phyloP scores from a whole-genome alignment of 2,113 vertebrate species.

The Corythoichthys intestinalis region DNA sequence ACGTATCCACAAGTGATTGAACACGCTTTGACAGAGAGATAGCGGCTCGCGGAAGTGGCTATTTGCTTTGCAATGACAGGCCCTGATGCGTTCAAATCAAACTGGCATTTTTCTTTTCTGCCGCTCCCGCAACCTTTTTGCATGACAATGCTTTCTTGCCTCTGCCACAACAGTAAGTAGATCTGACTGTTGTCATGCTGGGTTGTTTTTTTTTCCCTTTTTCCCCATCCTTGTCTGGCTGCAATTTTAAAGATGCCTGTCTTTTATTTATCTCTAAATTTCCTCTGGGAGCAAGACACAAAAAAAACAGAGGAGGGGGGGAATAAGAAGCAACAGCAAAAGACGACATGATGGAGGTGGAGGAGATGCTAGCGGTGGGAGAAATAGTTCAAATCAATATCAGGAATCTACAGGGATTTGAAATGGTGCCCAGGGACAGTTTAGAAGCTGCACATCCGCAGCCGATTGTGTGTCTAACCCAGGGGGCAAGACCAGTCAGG shows the following conservation, averaged over 20 bases:
- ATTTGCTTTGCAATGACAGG: conserved; percentile 25
- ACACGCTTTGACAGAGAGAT: conserved; percentile 25
- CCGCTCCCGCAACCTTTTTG: conserved; percentile 17
- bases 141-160: conserved; percentile 28
- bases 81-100: conserved; percentile 26
- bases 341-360: conserved; percentile 54
- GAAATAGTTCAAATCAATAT: conserved; percentile 62
- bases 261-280: conserved; percentile 57
- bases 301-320: conserved; percentile 33
- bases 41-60: conserved; percentile 11
- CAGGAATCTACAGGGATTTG: conserved; percentile 55
- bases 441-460: conserved; percentile 57
- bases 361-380: conserved; percentile 36
- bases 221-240: not conserved
- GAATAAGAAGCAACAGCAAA: conserved; percentile 18
- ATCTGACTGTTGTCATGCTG: conserved; percentile 51
- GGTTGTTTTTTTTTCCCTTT: conserved; percentile 6
- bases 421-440: conserved; percentile 60
- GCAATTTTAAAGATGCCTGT: conserved; percentile 15
- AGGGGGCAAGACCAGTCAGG: conserved; percentile 44
- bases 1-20: conserved; percentile 23
- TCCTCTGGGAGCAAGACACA: conserved; percentile 50
- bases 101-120: conserved; percentile 13
- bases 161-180: conserved; percentile 29
- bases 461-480: conserved; percentile 59